phyloP scores from a whole-genome alignment of 2,797 vertebrate species.

The Hypotaenidia philippensis region DNA sequence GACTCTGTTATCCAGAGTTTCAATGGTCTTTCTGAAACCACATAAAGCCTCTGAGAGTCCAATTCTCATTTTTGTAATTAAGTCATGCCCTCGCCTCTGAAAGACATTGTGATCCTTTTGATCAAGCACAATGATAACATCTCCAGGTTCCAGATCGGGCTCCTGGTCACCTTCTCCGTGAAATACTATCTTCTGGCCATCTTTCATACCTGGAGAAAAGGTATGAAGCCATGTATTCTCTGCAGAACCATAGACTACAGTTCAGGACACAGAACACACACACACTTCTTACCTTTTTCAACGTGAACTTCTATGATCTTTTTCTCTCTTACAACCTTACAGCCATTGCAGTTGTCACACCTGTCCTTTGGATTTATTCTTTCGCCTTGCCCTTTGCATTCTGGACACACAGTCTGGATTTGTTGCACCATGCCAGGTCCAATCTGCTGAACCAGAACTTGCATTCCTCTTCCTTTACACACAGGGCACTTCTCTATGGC shows the following conservation, averaged over 20 bases:
- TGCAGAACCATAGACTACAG: neutral
- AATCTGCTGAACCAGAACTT: slow-evolving; percentile 92
- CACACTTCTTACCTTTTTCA: slow-evolving; percentile 88
- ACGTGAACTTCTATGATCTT: slow-evolving; percentile 97
- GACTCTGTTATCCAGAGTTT: slow-evolving; percentile 88
- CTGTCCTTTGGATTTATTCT: slow-evolving; percentile 92
- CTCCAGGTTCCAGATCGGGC: slow-evolving; percentile 94
- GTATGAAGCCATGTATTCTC: neutral
- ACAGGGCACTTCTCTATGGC: slow-evolving; percentile 90
- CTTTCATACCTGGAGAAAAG: slow-evolving; percentile 90
- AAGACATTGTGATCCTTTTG: slow-evolving; percentile 92
- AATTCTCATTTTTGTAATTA: slow-evolving; percentile 91
- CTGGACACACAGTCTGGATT: slow-evolving; percentile 93
- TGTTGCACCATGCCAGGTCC: slow-evolving; percentile 98
- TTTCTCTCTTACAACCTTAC: slow-evolving; percentile 93
- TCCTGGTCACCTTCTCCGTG: slow-evolving; percentile 96
- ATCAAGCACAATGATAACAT: slow-evolving; percentile 93
- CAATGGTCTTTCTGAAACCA: slow-evolving; percentile 90
- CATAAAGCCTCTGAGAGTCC: slow-evolving; percentile 93
- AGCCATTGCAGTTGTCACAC: slow-evolving; percentile 92
- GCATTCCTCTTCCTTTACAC: slow-evolving; percentile 94
- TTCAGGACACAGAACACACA: neutral
- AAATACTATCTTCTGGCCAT: slow-evolving; percentile 94
- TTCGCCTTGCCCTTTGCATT: slow-evolving; percentile 95
- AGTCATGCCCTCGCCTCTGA: slow-evolving; percentile 88